Evolutionary conservation across 2,888 invertebrate genomes (phyloP), one percentile per base, ranked within the genome.

Genomic region (Pheosia gnoma): DNA sequence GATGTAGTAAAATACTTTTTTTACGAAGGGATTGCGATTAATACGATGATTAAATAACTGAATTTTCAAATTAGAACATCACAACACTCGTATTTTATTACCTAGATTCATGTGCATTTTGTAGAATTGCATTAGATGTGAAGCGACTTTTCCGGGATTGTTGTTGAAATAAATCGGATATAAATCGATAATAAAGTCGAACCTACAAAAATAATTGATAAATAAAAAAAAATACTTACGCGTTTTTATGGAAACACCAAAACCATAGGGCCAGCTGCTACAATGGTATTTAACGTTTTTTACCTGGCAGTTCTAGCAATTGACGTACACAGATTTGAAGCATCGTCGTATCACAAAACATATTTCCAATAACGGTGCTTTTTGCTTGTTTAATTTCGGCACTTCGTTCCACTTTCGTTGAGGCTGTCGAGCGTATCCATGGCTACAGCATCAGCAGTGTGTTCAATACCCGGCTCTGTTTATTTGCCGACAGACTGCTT

Each of bases 401-500:
- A 71, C 72, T 86, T 83, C 85, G 91, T 87, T 89, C 88, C 88
- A 91, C 90, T 91, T 88, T 91, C 86, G 79, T 80, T 82, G 77
- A 77, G 72, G 74, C 70, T 74, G 74, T 78, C 76, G 81, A 84
- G 77, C 83, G 90, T 90, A 86, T 82, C 88, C 83, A 89, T 89
- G 83, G 83, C 75, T 77, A 89, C 83, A 70, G 65, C 25, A 47
- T n/a, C 25, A 25, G 11, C 60, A 74, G 85, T 83, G 77, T 87
- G 86, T 85, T 89, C 90, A 78, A 89, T 85, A 84, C 70, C 72
- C 66, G 68, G 63, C 70, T 70, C 63, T 63, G 71, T 71, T 64
- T 60, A 65, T 66, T 67, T 63, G 60, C 59, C 65, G 56, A 60
- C 45, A 54, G 60, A 64, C 65, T 61, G n/a, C 54, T n/a, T 36